These are phyloP conservation scores for Drosophila melanosoma DNA, from an alignment of 2,888 invertebrate species.

Conservation along the genomic window DNA sequence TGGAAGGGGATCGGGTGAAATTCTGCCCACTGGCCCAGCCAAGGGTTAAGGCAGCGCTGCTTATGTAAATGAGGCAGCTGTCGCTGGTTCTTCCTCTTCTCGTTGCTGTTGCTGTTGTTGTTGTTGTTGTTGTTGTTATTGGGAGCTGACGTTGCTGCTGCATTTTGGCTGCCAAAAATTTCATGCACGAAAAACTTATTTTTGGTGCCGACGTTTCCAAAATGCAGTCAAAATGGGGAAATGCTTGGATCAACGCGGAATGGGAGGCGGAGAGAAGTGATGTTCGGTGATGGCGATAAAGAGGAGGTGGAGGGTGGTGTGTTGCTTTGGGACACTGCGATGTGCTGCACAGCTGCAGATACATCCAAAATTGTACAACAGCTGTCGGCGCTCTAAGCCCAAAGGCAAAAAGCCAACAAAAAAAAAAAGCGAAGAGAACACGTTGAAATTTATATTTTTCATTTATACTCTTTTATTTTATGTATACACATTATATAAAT, in stretches of 20 bases:
- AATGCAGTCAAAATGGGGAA: constrained; percentile 47
- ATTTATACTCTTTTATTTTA: constrained; percentile 3
- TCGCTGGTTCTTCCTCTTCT: constrained; percentile 6
- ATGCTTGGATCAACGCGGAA: not conserved
- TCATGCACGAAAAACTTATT: constrained; percentile 66
- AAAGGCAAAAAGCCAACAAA: constrained; percentile 18
- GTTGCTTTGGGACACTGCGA: constrained; percentile 12
- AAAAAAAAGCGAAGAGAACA: constrained; percentile 22
- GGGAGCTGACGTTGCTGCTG: constrained; percentile 23
- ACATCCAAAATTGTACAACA: constrained; percentile 66
- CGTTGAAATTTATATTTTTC: constrained; percentile 27
- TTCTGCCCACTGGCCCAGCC: constrained; percentile 27
- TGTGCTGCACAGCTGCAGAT: constrained; percentile 67
- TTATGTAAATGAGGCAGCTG: constrained; percentile 63
- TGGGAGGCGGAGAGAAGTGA: not conserved
- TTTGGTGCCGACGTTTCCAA: constrained; percentile 70
- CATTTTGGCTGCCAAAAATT: constrained; percentile 54
- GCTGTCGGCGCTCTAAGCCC: constrained; percentile 54
- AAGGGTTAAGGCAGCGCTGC: constrained; percentile 64
- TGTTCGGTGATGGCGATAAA: not conserved
- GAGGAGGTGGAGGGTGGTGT: not conserved
- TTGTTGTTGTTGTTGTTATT: constrained; percentile 13
- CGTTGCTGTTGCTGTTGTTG: constrained; percentile 6
- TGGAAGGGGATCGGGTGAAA: not conserved
- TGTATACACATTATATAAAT: not conserved